Base-by-base conservation (phyloP, 2,888 invertebrate genomes). In the Acrocyrtus sp. region DNA sequence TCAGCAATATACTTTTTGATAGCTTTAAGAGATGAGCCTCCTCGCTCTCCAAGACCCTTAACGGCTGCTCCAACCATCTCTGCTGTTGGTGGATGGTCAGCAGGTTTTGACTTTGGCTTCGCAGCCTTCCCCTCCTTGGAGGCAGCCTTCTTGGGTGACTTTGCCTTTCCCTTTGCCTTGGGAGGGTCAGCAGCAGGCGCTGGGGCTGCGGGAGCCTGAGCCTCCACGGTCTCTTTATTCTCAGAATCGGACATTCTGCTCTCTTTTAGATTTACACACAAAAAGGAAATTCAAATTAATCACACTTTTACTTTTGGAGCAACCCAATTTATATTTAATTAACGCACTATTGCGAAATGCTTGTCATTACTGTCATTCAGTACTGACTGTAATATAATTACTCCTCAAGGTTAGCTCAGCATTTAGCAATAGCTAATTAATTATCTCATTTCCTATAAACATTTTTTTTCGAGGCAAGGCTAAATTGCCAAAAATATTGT, bases 1-100 rank as follows among this genome's bases (percentile, higher is more conserved):
- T 86, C 84, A 10, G 86, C 83, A 56, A 91, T 87, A 82, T 88
- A 90, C 81, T 90, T 90, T 82, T 89, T 90, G 82, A 90, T 89
- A 1, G 88, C 88, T 51, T 83, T 82, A 3, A 84, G 80, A 0
- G 89, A 89, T 0, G 89, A 89, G 27, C 90, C 90, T 61, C 86
- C 86, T 27, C 88, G 86, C 80, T 84, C 84, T 63, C 82, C 82
- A 53, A 84, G 70, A 4, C 65, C 75, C 15, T 68, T 69, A 76
- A 84, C 82, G 1, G 90, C 89, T 34, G 83, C 84, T 78, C 85
- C 87, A 0, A 90, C 89, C 89, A 90, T 88, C 34, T 85, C 84
- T 1, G 86, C 82, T 0, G 86, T 86, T 19, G 84, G 85, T 0
- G 88, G 88, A 82, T 88, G 88, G 21, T 83, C 77, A 1, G 86